Evolutionary conservation across 1,140 invertebrate genomes (phyloP), one percentile per base, ranked within the genome.

Genomic region (Aphidius ervi): DNA sequence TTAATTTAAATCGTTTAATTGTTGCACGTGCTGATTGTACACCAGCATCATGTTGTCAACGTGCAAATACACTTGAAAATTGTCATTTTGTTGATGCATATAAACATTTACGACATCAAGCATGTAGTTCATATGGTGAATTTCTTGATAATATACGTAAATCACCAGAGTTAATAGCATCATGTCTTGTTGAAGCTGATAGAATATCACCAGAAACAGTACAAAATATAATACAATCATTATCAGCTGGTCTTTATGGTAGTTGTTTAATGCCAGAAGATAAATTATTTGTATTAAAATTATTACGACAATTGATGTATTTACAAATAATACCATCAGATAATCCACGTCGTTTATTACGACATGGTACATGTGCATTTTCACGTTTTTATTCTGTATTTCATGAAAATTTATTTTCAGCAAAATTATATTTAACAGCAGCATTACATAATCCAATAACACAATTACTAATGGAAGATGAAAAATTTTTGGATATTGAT

Each of bases 401-500:
- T 72, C 91, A 92, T 56, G 96, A 98, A 74, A 88, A 88, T n/a
- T 83, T 95, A 46, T 91, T 93, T 68, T 91, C 93, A 6, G 90
- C 94, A 1, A 91, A 95, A 68, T 85, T 97, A 49, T 99, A 98
- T 79, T 83, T 99, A 4, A 94, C 93, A 0, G 90, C 94, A 16
- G 92, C 95, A 4, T 82, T 99, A 5, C 90, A 96, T 73, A 87
- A 88, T 10, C 94, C 97, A 2, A 91, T 98, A 46, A 91, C 97
- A 85, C 86, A 90, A 49, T 82, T 98, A n/a, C 81, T 99, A 4
- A 93, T 92, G 79, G 93, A 95, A 68, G 93, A 95, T 72, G 94
- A 98, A 73, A 88, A 89, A 72, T 95, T 93, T 78, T 83, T 97
- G 47, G 95, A 98, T 73, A 88, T 96, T 41, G 95, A 98, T 79